A percentile compares a stretch with the other conserved stretches of the same genome.
These are phyloP conservation scores for Theocolax elegans DNA, from an alignment of 1,140 invertebrate species.

Conservation along the genomic window DNA sequence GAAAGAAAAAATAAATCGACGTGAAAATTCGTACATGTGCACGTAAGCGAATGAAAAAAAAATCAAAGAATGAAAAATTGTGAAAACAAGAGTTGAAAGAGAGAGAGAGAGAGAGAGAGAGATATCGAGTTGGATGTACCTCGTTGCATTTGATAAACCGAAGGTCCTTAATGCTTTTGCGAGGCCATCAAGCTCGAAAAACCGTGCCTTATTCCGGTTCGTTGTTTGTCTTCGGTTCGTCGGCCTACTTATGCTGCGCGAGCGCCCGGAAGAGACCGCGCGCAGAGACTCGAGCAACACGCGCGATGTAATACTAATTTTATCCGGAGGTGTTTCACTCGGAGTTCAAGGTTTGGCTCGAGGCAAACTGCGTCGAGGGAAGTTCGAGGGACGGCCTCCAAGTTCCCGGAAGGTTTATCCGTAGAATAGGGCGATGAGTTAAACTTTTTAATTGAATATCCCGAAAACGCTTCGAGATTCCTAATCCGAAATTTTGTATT, in stretches of 20 bases:
- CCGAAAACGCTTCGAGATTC: too few species aligned
- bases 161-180: background rate
- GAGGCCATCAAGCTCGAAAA: background rate
- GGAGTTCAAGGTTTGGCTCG: background rate
- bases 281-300: background rate
- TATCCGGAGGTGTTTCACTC: background rate
- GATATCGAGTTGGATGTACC: too few species aligned
- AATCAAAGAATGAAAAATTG: too few species aligned
- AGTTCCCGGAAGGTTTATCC: too few species aligned
- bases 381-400: too few species aligned
- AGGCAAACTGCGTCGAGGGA: too few species aligned
- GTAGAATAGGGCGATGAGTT: too few species aligned
- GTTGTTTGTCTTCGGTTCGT: slow-evolving; percentile 3
- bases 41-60: too few species aligned
- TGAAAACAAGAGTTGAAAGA: too few species aligned
- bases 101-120: too few species aligned
- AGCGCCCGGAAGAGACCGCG: background rate
- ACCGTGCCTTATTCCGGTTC: slow-evolving; percentile 1
- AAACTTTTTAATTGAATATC: too few species aligned
- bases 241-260: slow-evolving; percentile 25
- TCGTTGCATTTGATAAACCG: slow-evolving; percentile 33
- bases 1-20: background rate
- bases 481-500: too few species aligned
- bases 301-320: slow-evolving; percentile 28
- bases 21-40: background rate